Base-by-base conservation (phyloP, 2,888 invertebrate species). In the Drosophila picticornis region DNA sequence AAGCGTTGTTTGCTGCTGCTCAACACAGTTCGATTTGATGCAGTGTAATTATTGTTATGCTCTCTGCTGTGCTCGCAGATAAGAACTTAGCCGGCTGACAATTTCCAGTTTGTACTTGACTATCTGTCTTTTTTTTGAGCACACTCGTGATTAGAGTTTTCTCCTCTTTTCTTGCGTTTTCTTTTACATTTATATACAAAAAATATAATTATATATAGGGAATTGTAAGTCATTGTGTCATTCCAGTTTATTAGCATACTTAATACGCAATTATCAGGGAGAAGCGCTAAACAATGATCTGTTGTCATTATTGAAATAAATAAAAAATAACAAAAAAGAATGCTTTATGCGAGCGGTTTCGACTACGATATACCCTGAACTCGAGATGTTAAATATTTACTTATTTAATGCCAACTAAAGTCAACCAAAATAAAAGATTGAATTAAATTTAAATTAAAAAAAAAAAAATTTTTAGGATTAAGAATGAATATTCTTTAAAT, bases 211-310 rank as follows among this genome's bases (percentile, higher is more conserved):
- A 19, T 34, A 32, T 43, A n/a, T 25, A 46, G 53, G 50, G 22
- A 69, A 40, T 46, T 36, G 32, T 19, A 40, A 84, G 83, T 89
- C 81, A 91, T 79, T 87, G 84, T 85, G 91, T 87, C 88, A 90
- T 58, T 74, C 73, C 75, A 89, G 91, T 90, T 90, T 84, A 79
- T 84, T 89, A 85, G 67, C 83, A 89, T 67, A 77, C 56, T 88
- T 84, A 50, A 76, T 22, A 11, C 9, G 1, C 46, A 55, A 62
- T 68, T 80, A 84, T 87, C 83, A 83, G 22, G 4, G 16, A 25
- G 9, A 16, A 46, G 16, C 1, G 46, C 6, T 16, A 0, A 46
- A 1, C 46, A 22, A 36, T 7, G 6, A 19, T 36, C n/a, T 4
- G 10, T 10, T n/a, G n/a, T 40, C 1, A 19, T n/a, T 40, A 10